Percentiles rank a stretch among this genome's conserved stretches.
phyloP scores from a whole-genome alignment of 1,140 invertebrate species.

The Whitmania pigra region DNA sequence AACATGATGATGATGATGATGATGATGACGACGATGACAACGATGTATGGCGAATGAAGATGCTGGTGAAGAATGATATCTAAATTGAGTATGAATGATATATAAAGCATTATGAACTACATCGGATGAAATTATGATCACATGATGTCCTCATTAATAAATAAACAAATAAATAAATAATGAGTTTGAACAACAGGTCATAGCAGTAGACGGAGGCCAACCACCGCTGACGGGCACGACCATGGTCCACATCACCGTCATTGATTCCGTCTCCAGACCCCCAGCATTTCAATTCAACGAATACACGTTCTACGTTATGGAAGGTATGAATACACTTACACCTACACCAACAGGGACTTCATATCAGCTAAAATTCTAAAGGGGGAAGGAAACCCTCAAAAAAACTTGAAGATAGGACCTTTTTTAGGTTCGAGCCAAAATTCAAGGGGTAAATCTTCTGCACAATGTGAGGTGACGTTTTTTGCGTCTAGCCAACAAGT shows the following conservation, averaged over 20 bases:
- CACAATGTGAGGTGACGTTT: no score
- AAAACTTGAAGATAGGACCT: no score
- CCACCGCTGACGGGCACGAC: conserved; percentile 45
- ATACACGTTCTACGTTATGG: conserved; percentile 37
- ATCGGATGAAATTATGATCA: neutral
- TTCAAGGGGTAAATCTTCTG: no score
- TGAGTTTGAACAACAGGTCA: conserved; percentile 21
- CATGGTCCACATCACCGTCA: conserved; percentile 48
- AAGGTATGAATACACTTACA: conserved; percentile 23
- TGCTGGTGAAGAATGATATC: no score
- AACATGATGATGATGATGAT: conserved; percentile 25
- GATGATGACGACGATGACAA: conserved; percentile 24
- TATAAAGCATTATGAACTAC: no score
- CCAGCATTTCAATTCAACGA: conserved; percentile 56
- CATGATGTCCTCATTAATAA: neutral
- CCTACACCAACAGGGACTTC: no score
- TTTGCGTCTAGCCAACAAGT: no score
- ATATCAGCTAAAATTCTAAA: no score
- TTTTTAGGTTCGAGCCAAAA: no score
- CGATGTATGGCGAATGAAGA: conserved; percentile 22
- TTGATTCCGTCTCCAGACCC: conserved; percentile 69
- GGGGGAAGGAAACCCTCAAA: no score
- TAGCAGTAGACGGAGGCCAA: conserved; percentile 43
- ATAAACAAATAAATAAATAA: neutral
- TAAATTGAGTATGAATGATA: no score